Base-by-base conservation (phyloP, 2,888 invertebrate genomes). In the Drymonia ruficornis region DNA sequence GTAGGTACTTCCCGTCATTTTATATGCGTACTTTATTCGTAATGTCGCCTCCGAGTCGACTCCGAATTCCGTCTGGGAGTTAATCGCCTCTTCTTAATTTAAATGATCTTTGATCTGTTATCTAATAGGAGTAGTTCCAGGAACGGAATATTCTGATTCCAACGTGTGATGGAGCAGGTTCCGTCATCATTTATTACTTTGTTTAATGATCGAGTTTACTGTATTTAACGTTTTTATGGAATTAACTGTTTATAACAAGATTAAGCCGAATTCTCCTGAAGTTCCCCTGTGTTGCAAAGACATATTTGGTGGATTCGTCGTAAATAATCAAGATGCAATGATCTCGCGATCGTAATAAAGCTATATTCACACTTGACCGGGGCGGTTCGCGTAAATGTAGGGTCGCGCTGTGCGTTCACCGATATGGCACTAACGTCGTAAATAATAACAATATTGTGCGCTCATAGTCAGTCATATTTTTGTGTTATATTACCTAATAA, bases 121-220 rank as follows among this genome's bases (percentile, higher is more conserved):
- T 89, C 89, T 87, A 82, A 84, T 84, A 86, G 84, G 77, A 83
- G 81, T 82, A 78, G 72, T 89, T 89, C 89, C 74, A 60, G 78
- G 87, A 88, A 88, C 74, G 76, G 70, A 74, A 73, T 79, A 78
- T 80, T 77, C 76, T 76, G 83, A 81, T 82, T 80, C 79, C 68
- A 78, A 76, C 76, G 68, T 74, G 72, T 74, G 77, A 76, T 76
- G 76, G 62, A 76, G 80, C 81, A 61, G 76, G 83, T 78, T 78
- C 64, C 61, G 67, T 76, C 76, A 74, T 74, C 81, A 74, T 87
- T 80, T 86, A 83, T 86, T 82, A 75, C 78, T 67, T 58, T 78
- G 74, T 84, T 74, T 87, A 85, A 86, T 80, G 81, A 81, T 80
- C 77, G 72, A 75, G 75, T 75, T 80, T 76, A 83, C 70, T 75